Evolutionary conservation across 2,888 invertebrate genomes (phyloP).

Genomic region (Dicycla oo): DNA sequence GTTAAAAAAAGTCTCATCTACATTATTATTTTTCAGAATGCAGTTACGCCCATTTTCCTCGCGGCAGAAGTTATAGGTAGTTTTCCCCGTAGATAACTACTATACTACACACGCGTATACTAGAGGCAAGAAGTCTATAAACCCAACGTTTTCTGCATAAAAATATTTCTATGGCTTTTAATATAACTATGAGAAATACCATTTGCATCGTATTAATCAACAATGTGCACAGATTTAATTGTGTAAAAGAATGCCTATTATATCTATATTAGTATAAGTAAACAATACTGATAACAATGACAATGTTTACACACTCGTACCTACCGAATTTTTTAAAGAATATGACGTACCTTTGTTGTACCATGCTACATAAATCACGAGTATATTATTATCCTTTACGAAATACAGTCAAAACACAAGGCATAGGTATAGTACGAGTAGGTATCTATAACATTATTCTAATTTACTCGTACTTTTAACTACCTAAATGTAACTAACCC

Average conservation of each 20-base stretch:
- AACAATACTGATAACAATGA: constrained; percentile 14
- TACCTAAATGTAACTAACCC: too few relatives aligned
- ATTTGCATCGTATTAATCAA: not conserved
- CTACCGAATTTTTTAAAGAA: not conserved
- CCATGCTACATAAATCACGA: too few relatives aligned
- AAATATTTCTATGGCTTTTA: not conserved
- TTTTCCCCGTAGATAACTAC: not conserved
- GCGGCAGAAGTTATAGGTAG: not conserved
- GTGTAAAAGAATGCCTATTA: constrained; percentile 8
- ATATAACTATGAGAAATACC: not conserved
- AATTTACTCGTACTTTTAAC: not conserved
- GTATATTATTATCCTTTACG: not conserved
- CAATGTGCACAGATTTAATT: not conserved
- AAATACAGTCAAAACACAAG: not conserved
- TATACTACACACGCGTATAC: too few relatives aligned
- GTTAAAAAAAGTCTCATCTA: not conserved
- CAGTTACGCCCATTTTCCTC: not conserved
- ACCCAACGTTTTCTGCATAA: not conserved
- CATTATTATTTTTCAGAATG: not conserved
- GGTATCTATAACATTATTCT: not conserved
- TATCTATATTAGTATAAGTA: not conserved
- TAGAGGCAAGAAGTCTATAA: too few relatives aligned
- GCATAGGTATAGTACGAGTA: not conserved
- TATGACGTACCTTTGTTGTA: not conserved
- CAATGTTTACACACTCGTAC: not conserved